Evolutionary conservation across 2,888 invertebrate genomes (phyloP).

Genomic region (Melanophora roralis): DNA sequence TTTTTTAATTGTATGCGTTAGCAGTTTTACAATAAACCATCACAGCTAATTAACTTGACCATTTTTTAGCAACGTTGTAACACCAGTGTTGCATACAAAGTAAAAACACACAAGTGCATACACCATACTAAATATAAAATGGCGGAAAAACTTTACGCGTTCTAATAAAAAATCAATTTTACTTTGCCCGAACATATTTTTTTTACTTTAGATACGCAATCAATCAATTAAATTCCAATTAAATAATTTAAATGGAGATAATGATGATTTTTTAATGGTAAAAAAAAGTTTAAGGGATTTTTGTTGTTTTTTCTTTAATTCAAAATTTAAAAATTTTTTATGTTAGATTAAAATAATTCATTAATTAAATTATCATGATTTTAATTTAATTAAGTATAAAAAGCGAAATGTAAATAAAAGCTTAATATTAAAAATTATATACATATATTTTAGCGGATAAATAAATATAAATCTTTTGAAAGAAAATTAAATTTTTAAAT

Average conservation of each 20-base stretch:
- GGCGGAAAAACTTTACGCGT: slow-evolving; percentile 30
- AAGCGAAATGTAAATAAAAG: no score
- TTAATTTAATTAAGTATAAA: no score
- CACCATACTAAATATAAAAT: slow-evolving; percentile 31
- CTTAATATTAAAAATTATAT: no score
- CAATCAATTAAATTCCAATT: slow-evolving; percentile 57
- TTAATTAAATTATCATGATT: neutral
- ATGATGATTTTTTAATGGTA: slow-evolving; percentile 20
- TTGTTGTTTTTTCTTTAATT: neutral
- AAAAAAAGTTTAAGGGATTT: neutral
- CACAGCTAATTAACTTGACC: slow-evolving; percentile 56
- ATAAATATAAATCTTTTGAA: neutral
- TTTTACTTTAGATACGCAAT: slow-evolving; percentile 29
- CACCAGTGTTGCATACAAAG: neutral
- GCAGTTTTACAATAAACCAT: slow-evolving; percentile 46
- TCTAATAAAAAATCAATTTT: slow-evolving; percentile 59
- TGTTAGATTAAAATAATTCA: slow-evolving; percentile 1
- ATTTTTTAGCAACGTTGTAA: neutral
- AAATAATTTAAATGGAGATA: slow-evolving; percentile 34
- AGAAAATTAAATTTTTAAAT: no score
- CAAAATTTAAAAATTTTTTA: neutral
- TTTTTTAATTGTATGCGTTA: slow-evolving; percentile 44
- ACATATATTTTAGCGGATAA: no score
- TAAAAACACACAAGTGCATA: neutral
- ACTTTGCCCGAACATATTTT: neutral